phyloP scores from a whole-genome alignment of 2,888 invertebrate genomes.

The Macrosiphum euphorbiae region DNA sequence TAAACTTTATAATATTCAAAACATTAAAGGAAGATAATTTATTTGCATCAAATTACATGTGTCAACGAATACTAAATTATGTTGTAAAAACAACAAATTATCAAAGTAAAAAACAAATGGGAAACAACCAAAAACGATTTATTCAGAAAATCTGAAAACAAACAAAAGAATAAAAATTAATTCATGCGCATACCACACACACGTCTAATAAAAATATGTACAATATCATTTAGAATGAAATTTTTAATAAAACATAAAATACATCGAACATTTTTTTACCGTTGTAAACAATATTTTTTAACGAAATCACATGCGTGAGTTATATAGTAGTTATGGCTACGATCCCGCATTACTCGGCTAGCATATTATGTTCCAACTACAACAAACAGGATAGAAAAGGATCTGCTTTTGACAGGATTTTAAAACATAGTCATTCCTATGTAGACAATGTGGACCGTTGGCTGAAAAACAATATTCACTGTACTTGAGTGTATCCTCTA shows the following conservation, averaged over 20 bases:
- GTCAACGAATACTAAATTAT: background rate
- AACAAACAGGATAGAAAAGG: conserved; percentile 5
- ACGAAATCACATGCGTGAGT: background rate
- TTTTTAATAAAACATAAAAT: background rate
- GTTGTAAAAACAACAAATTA: background rate
- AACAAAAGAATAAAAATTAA: background rate
- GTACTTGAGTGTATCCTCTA: background rate
- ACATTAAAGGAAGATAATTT: background rate
- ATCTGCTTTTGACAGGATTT: conserved; percentile 25
- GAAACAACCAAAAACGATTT: background rate
- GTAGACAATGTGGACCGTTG: background rate
- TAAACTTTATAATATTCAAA: background rate
- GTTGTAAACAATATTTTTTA: background rate
- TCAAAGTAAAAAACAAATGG: background rate
- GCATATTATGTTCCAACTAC: background rate
- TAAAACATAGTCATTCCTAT: background rate
- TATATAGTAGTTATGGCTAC: background rate
- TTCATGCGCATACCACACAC: background rate
- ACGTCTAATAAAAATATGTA: background rate
- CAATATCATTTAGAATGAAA: background rate
- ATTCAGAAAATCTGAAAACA: background rate
- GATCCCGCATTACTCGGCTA: background rate
- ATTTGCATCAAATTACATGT: background rate
- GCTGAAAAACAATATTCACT: conserved; percentile 3
- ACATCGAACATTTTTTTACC: background rate